phyloP scores from a whole-genome alignment of 2,797 vertebrate species.

The Eurystomus glaucurus region DNA sequence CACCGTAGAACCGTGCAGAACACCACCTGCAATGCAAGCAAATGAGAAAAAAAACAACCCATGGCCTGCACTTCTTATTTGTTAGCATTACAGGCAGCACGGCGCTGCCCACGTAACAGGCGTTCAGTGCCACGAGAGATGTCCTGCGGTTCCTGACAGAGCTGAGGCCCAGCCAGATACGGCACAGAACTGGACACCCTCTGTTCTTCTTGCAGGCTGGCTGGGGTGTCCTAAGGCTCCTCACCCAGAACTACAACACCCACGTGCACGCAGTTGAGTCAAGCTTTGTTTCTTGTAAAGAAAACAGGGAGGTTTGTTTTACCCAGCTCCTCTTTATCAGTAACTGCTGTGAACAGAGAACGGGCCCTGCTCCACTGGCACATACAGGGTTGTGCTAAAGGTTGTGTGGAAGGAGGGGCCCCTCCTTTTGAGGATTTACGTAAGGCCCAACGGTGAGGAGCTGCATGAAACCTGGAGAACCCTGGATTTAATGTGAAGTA shows the following conservation, averaged over 20 bases:
- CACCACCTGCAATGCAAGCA: background rate
- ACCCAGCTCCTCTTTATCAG: background rate
- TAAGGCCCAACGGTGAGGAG: background rate
- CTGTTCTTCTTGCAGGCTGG: background rate
- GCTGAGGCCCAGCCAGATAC: background rate
- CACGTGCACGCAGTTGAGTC: rapidly evolving
- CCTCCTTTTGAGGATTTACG: background rate
- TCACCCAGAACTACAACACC: background rate
- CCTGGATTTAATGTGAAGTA: background rate
- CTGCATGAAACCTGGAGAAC: background rate
- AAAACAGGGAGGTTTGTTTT: background rate
- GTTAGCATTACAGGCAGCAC: background rate
- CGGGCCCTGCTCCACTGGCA: background rate
- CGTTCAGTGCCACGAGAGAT: background rate
- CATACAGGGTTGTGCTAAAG: no score
- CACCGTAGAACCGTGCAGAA: background rate
- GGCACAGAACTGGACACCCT: background rate
- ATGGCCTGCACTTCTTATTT: background rate
- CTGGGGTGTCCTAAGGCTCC: background rate
- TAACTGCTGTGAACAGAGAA: background rate
- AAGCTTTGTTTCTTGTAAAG: background rate
- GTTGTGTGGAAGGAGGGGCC: background rate
- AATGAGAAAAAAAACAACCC: background rate
- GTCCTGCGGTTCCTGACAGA: background rate
- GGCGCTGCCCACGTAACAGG: background rate